These are phyloP conservation scores for Chaetogeoica ovagalla DNA, from an alignment of 2,888 invertebrate species.

Conservation along the genomic window DNA sequence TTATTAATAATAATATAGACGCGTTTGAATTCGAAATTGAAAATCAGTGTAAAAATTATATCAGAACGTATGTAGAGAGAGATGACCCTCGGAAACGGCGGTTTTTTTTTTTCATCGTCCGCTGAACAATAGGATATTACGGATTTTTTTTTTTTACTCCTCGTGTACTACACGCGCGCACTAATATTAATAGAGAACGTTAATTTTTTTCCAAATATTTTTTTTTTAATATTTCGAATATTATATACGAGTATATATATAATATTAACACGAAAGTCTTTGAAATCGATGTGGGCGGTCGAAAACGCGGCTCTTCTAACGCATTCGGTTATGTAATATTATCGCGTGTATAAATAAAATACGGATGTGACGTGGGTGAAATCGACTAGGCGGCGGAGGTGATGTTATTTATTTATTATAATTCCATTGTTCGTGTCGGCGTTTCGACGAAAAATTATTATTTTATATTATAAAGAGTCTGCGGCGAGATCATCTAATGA, in stretches of 20 bases:
- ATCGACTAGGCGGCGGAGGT: not conserved
- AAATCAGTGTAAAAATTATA: too few species aligned
- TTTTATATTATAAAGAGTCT: too few species aligned
- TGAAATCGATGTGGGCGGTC: not conserved
- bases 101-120: not conserved
- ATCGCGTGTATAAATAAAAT: too few species aligned
- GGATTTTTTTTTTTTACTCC: not conserved
- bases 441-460: slow-evolving; percentile 3
- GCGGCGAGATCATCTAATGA: too few species aligned
- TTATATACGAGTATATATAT: slow-evolving; percentile 10
- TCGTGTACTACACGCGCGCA: not conserved
- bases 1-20: too few species aligned
- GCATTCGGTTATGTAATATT: too few species aligned
- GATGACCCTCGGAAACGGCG: too few species aligned
- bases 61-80: too few species aligned
- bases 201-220: not conserved
- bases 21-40: too few species aligned
- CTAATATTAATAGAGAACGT: too few species aligned
- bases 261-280: not conserved
- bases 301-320: not conserved
- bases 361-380: slow-evolving; percentile 19
- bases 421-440: not conserved
- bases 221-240: slow-evolving; percentile 16
- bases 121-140: not conserved
- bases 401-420: not conserved